Conservation (phyloP, 2,113 vertebrate genomes). For the Nestor notabilis region DNA sequence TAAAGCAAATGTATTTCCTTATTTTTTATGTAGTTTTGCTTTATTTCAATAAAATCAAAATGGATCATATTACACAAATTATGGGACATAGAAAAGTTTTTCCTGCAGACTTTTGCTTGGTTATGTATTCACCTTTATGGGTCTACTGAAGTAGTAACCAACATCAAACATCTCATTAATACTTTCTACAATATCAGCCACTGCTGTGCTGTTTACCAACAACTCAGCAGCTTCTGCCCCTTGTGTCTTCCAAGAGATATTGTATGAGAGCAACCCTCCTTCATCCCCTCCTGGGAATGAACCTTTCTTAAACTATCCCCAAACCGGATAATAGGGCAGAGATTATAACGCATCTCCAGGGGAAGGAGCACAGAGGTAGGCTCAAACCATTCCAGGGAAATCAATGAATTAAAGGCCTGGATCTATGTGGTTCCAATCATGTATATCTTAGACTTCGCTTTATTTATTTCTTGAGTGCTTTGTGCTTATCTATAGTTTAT, state of each 20-base stretch:
- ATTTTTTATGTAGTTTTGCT: not conserved
- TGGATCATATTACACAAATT: rapidly evolving
- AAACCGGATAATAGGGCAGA: not conserved
- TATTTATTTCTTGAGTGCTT: not conserved
- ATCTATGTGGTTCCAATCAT: not conserved
- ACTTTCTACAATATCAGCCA: not conserved
- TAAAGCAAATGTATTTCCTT: not conserved
- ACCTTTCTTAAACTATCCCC: not conserved
- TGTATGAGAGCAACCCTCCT: not conserved
- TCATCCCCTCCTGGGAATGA: not conserved
- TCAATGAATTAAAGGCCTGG: not conserved
- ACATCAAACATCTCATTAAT: not conserved
- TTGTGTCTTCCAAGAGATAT: not conserved
- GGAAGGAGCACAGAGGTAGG: not conserved
- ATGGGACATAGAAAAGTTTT: not conserved
- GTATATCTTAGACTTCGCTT: not conserved
- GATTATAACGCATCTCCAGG: not conserved
- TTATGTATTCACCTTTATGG: rapidly evolving
- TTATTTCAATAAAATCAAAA: not conserved
- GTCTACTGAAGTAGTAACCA: not conserved
- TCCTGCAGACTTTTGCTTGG: not conserved
- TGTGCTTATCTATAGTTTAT: not conserved
- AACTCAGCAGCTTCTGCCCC: not conserved
- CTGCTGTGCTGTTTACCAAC: not conserved
- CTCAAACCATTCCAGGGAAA: not conserved